Conservation (phyloP, 2,113 vertebrate species). For the Elachura formosa region DNA sequence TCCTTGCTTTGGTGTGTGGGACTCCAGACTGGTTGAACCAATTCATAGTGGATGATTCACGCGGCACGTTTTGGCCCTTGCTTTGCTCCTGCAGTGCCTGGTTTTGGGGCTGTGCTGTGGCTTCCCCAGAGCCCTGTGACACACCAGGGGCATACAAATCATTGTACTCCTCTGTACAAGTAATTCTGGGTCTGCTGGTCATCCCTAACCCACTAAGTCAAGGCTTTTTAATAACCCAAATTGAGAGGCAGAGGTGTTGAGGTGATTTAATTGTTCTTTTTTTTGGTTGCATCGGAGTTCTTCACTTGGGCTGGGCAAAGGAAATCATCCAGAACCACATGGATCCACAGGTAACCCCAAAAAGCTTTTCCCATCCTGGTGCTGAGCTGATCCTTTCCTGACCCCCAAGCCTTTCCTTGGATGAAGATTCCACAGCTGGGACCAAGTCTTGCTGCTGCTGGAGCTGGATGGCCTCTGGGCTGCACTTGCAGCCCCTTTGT, state of each 20-base stretch:
- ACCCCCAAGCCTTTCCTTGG: not conserved
- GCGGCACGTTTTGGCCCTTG: not conserved
- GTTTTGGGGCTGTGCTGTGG: not conserved
- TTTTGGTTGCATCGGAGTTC: not conserved
- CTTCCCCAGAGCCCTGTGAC: not conserved
- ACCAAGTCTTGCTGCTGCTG: not conserved
- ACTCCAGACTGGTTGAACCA: not conserved
- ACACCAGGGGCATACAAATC: not conserved
- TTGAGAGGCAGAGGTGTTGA: not conserved
- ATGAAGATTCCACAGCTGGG: not conserved
- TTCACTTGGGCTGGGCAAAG: not conserved
- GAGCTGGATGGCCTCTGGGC: not conserved
- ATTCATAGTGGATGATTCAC: not conserved
- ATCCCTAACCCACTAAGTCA: not conserved
- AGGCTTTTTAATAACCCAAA: not conserved
- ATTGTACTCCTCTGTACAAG: accelerated
- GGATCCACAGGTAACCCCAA: not conserved
- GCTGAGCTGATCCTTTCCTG: not conserved
- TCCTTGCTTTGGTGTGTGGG: not conserved
- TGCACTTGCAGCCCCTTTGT: not conserved
- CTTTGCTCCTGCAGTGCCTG: not conserved
- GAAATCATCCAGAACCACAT: not conserved
- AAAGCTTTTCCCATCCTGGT: not conserved
- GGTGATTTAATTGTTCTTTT: not conserved
- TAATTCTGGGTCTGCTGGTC: not conserved